Percentiles rank a stretch among this genome's conserved stretches.
phyloP scores from a whole-genome alignment of 2,113 vertebrate genomes.

The Albula glossodonta region DNA sequence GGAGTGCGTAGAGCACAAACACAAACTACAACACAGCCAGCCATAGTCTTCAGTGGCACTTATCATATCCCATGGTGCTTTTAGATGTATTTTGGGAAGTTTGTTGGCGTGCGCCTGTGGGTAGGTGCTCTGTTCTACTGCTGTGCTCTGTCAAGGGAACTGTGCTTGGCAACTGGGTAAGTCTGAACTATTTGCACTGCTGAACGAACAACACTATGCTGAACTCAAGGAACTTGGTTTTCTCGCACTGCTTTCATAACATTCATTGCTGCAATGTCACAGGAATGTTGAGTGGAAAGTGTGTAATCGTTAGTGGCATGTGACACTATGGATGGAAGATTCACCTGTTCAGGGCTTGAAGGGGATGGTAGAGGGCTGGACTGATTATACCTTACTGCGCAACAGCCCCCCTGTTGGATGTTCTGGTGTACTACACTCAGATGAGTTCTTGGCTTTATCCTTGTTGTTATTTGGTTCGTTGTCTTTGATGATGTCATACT shows the following conservation, averaged over 20 bases:
- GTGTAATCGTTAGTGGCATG: slow-evolving; percentile 22
- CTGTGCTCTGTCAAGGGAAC: neutral
- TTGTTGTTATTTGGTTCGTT: slow-evolving; percentile 97
- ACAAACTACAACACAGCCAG: neutral
- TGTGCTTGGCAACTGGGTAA: neutral
- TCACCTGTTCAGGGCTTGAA: slow-evolving; percentile 68
- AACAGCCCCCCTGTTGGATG: slow-evolving; percentile 91
- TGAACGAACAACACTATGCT: neutral
- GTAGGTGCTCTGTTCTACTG: neutral
- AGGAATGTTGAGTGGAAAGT: neutral
- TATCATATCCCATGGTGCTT: neutral
- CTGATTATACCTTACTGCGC: slow-evolving; percentile 85
- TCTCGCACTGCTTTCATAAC: no score
- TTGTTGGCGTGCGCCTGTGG: neutral
- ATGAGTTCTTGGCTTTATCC: slow-evolving; percentile 94
- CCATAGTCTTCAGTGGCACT: neutral
- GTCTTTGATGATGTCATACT: slow-evolving; percentile 98
- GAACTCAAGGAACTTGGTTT: no score
- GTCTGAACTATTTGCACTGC: neutral
- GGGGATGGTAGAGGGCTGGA: slow-evolving; percentile 34
- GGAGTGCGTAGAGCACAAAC: no score
- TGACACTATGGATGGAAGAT: neutral
- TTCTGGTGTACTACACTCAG: slow-evolving; percentile 94
- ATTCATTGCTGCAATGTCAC: neutral
- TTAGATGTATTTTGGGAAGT: neutral